Percentiles rank a stretch among this genome's conserved stretches.
These are phyloP conservation scores for Pegea sp. DNA, from an alignment of 23 tunicate genomes.

Conservation along the genomic window DNA sequence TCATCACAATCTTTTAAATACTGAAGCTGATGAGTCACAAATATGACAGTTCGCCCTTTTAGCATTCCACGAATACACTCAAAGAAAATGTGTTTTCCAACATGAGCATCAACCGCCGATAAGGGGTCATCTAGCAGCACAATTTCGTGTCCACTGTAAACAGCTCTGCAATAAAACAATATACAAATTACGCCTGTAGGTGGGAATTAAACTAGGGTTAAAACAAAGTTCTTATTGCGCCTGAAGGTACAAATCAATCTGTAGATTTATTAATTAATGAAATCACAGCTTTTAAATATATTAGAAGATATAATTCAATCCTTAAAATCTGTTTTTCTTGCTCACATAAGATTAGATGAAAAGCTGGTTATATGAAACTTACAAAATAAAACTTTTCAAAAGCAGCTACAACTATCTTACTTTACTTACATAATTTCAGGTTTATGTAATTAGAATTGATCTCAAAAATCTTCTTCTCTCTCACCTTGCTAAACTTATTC, in stretches of 20 bases:
- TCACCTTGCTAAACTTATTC: slow-evolving; percentile 88
- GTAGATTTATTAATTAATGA: too few species aligned
- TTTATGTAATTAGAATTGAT: background rate
- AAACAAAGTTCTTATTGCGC: too few species aligned
- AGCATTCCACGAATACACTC: slow-evolving; percentile 72
- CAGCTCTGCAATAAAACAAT: too few species aligned
- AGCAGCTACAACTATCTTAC: background rate
- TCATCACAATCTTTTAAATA: slow-evolving; percentile 91
- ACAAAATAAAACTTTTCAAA: background rate
- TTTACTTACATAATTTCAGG: background rate
- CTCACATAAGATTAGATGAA: too few species aligned
- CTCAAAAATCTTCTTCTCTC: background rate
- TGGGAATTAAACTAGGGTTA: too few species aligned
- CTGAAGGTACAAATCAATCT: too few species aligned
- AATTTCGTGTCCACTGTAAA: slow-evolving; percentile 69
- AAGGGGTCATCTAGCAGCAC: slow-evolving; percentile 82
- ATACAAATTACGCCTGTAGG: too few species aligned
- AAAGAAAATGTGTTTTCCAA: slow-evolving; percentile 85
- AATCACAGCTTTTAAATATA: too few species aligned
- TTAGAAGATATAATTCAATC: too few species aligned
- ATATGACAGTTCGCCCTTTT: slow-evolving; percentile 39
- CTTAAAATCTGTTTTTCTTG: too few species aligned
- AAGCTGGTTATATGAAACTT: too few species aligned
- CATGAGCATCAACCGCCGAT: slow-evolving; percentile 98
- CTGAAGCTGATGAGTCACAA: slow-evolving; percentile 90